Conservation (phyloP, 2,113 vertebrate species). For the Vombatus ursinus region DNA sequence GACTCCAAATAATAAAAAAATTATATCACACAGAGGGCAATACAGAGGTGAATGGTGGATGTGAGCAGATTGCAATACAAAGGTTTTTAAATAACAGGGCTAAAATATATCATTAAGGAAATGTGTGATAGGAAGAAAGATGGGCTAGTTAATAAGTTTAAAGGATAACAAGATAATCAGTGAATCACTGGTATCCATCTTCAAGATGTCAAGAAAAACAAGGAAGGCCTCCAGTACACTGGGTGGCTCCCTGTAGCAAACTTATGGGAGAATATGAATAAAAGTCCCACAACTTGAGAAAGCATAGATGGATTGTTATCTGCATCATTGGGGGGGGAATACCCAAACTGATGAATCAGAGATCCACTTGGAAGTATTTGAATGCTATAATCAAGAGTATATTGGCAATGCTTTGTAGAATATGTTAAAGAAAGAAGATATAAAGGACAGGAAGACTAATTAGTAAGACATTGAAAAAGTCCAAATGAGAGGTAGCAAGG, state of each 20-base stretch:
- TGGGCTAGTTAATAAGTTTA: neutral
- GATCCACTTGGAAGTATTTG: neutral
- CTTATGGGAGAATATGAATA: neutral
- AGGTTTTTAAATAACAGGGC: neutral
- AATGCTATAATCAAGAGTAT: neutral
- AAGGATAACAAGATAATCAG: neutral
- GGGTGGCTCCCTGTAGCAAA: neutral
- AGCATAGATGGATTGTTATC: neutral
- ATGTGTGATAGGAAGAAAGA: neutral
- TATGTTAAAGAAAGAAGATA: neutral
- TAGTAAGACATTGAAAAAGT: neutral
- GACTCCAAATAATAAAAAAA: neutral
- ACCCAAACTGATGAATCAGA: neutral
- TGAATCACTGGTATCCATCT: neutral
- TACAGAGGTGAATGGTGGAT: neutral
- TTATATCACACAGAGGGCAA: neutral
- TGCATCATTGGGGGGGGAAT: neutral
- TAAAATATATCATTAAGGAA: neutral
- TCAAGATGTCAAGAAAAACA: neutral
- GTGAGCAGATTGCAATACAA: neutral
- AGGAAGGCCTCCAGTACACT: neutral
- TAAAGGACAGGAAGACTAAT: neutral
- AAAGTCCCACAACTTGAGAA: neutral
- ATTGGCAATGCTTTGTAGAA: neutral
- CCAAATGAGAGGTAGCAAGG: neutral